These are phyloP conservation scores for Podotricha telesiphe DNA, from an alignment of 2,888 invertebrate genomes.

Conservation along the genomic window DNA sequence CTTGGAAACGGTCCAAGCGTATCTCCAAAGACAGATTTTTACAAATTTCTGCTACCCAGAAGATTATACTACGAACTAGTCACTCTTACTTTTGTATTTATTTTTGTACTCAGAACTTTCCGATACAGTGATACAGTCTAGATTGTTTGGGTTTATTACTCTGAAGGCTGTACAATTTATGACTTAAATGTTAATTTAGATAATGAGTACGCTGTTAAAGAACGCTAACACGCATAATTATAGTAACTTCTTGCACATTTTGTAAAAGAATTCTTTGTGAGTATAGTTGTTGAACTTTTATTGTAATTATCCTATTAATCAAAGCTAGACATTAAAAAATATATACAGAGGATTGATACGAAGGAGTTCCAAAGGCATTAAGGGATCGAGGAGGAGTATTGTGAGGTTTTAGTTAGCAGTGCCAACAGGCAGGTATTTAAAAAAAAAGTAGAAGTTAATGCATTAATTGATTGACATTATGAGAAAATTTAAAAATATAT, in stretches of 20 bases:
- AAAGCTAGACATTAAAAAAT: no score
- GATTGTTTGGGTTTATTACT: not conserved
- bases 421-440: no score
- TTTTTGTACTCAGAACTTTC: not conserved
- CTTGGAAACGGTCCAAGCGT: no score
- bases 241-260: not conserved
- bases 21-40: no score
- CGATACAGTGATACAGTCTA: not conserved
- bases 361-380: no score
- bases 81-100: not conserved
- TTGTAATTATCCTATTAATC: not conserved
- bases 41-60: no score
- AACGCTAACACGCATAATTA: not conserved
- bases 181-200: slow-evolving; percentile 4
- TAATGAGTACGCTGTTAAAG: not conserved
- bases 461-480: no score
- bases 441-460: no score
- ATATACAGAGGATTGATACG: no score
- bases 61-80: not conserved
- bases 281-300: not conserved
- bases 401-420: no score
- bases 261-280: not conserved
- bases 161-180: slow-evolving; percentile 6
- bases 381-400: no score
- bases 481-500: no score